These are phyloP conservation scores for Neotoxoptera formosana DNA, from an alignment of 1,140 invertebrate species.

Conservation along the genomic window DNA sequence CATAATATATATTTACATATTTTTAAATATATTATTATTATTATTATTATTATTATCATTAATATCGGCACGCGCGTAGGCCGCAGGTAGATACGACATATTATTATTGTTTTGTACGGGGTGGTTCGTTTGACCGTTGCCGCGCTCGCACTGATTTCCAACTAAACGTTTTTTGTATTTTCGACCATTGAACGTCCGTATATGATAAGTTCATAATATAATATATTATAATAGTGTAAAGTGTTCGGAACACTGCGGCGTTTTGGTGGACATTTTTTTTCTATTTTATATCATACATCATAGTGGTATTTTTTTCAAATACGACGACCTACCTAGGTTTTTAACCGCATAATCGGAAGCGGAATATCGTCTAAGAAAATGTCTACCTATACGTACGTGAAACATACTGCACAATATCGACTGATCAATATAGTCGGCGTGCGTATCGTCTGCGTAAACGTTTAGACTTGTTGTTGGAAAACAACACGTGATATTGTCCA, in stretches of 20 bases:
- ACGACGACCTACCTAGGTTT: background rate
- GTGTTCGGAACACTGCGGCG: background rate
- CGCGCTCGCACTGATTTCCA: background rate
- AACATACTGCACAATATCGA: background rate
- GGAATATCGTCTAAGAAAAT: background rate
- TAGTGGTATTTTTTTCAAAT: background rate
- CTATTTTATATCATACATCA: too few relatives aligned
- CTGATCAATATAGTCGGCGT: background rate
- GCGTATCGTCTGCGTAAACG: background rate
- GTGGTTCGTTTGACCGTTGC: background rate
- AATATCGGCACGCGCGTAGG: background rate
- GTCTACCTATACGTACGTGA: background rate
- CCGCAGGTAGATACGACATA: background rate
- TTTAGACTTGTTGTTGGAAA: background rate
- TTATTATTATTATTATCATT: conserved; percentile 5
- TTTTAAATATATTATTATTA: conserved; percentile 33
- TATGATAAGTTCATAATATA: background rate
- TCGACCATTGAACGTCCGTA: too few relatives aligned
- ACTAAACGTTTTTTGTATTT: too few relatives aligned
- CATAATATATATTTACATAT: conserved; percentile 48
- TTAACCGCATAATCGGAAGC: too few relatives aligned
- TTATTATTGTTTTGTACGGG: too few relatives aligned
- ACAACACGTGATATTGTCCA: background rate
- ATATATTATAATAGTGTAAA: background rate
- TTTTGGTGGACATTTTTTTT: background rate